phyloP scores from a whole-genome alignment of 2,888 invertebrate species.

The Apotomis betuletana region DNA sequence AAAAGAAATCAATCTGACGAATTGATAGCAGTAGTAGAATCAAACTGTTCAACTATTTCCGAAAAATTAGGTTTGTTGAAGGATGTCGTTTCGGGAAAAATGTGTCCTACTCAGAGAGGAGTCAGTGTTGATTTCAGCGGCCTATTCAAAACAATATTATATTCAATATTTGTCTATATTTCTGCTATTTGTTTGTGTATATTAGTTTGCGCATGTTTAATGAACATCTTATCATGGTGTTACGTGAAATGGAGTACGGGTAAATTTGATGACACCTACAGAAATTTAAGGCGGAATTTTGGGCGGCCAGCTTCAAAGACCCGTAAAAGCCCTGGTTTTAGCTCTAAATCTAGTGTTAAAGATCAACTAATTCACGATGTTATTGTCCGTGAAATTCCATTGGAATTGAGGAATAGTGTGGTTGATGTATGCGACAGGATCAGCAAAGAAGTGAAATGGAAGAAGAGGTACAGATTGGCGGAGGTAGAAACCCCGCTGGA shows the following conservation, averaged over 20 bases:
- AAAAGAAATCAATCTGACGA: neutral
- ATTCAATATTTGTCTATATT: constrained; percentile 26
- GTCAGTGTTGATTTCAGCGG: constrained; percentile 19
- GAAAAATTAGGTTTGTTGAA: constrained; percentile 27
- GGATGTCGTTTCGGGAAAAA: constrained; percentile 26
- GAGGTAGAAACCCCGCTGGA: constrained; percentile 6
- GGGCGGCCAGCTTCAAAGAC: neutral
- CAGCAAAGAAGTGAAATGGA: constrained; percentile 29
- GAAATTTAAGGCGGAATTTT: neutral
- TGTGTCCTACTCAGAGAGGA: constrained; percentile 19
- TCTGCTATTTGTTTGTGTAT: constrained; percentile 1
- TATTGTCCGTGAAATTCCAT: constrained; percentile 10
- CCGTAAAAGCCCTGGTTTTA: too few relatives aligned
- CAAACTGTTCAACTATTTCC: constrained; percentile 36
- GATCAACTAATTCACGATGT: constrained; percentile 28
- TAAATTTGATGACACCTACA: neutral
- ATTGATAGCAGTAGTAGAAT: constrained; percentile 12
- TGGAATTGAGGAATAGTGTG: constrained; percentile 28
- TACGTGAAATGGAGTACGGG: constrained; percentile 10
- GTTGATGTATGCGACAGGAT: constrained; percentile 34
- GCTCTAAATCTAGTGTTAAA: neutral
- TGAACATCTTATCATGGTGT: neutral
- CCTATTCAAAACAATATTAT: constrained; percentile 5
- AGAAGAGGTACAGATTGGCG: constrained; percentile 30
- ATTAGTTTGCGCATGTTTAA: constrained; percentile 7